phyloP scores from a whole-genome alignment of 2,113 vertebrate genomes.

The Hyaena hyaena region DNA sequence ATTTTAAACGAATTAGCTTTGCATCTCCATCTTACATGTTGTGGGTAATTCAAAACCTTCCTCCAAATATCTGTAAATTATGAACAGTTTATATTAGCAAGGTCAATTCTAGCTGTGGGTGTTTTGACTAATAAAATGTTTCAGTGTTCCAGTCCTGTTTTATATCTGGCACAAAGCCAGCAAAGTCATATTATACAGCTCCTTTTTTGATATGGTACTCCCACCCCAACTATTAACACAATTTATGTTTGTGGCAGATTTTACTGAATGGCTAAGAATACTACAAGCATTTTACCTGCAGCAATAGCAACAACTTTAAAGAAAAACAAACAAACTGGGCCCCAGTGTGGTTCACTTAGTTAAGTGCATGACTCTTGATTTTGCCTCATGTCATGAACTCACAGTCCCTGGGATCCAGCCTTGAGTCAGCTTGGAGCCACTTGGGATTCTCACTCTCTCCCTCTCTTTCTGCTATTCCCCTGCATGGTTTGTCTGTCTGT shows the following conservation, averaged over 20 bases:
- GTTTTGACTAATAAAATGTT: not conserved
- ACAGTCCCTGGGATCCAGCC: no score
- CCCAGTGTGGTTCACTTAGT: no score
- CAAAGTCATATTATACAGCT: not conserved
- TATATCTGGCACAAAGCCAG: not conserved
- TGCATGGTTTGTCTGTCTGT: no score
- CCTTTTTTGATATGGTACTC: not conserved
- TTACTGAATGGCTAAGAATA: not conserved
- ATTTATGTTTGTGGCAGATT: not conserved
- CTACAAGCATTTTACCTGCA: not conserved
- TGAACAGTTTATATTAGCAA: not conserved
- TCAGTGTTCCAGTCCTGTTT: not conserved
- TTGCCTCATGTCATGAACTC: no score
- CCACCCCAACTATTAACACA: not conserved
- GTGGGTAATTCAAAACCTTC: not conserved
- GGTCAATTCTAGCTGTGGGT: not conserved
- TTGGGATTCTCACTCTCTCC: no score
- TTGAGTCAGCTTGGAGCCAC: no score
- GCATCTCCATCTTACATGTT: not conserved
- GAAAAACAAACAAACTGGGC: not conserved
- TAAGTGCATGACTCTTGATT: no score
- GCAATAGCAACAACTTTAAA: not conserved
- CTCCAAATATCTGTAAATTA: not conserved
- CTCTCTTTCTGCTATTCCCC: no score
- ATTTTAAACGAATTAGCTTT: not conserved